phyloP scores from a whole-genome alignment of 2,797 vertebrate genomes.

The Onychomys torridus region DNA sequence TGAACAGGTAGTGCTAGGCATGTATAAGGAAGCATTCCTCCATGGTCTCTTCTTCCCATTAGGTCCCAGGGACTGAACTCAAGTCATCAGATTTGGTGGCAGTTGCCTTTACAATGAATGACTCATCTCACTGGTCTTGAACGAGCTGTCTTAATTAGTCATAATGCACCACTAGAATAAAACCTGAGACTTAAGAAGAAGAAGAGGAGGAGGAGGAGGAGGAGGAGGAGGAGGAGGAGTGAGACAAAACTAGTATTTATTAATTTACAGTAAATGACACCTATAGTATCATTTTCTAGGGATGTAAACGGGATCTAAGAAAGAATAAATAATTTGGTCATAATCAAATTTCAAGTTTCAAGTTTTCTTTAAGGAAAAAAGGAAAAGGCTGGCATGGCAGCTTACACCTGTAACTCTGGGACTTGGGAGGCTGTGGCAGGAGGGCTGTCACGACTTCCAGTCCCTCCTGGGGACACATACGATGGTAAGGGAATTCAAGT shows the following conservation, averaged over 20 bases:
- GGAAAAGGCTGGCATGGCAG: background rate
- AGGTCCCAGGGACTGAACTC: background rate
- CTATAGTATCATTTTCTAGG: background rate
- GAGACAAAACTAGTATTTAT: conserved; percentile 15
- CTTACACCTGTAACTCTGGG: background rate
- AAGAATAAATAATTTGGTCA: conserved; percentile 45
- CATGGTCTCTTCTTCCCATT: background rate
- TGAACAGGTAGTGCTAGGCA: background rate
- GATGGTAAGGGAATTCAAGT: conserved; percentile 55
- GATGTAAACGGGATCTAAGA: conserved; percentile 14
- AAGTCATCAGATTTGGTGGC: background rate
- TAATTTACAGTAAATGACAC: conserved; percentile 25
- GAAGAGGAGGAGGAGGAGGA: too few relatives aligned
- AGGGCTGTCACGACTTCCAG: background rate
- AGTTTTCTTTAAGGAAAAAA: conserved; percentile 48
- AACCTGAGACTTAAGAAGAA: too few relatives aligned
- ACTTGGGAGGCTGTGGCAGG: background rate
- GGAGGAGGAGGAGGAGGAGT: background rate
- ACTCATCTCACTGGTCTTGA: background rate
- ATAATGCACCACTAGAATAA: too few relatives aligned
- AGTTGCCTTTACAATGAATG: background rate
- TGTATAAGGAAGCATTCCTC: background rate
- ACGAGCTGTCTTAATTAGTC: background rate
- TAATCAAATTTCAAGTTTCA: conserved; percentile 17
- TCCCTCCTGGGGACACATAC: background rate